Evolutionary conservation across 2,113 vertebrate species (phyloP).

Genomic region (Motacilla alba): DNA sequence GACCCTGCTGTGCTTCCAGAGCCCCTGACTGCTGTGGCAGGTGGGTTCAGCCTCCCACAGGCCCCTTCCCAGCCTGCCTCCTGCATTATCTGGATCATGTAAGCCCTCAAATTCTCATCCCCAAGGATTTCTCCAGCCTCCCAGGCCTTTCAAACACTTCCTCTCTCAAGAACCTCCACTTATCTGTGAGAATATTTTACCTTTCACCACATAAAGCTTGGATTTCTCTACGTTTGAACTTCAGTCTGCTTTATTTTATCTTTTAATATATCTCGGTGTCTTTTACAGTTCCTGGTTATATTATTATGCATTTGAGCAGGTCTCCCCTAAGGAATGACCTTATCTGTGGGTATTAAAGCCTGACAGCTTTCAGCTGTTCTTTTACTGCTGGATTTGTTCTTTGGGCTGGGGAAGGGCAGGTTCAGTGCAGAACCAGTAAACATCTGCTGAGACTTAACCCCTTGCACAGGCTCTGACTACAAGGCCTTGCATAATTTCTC

Average conservation of each 20-base stretch:
- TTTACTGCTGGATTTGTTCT: constrained; percentile 29
- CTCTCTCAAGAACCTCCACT: constrained; percentile 1
- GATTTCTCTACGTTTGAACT: constrained; percentile 21
- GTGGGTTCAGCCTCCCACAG: neutral
- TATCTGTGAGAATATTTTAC: constrained; percentile 12
- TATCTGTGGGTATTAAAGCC: constrained; percentile 39
- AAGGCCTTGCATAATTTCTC: neutral
- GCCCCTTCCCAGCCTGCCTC: neutral
- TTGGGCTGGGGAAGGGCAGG: neutral
- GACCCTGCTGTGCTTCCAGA: neutral
- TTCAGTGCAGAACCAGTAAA: neutral
- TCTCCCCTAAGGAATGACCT: constrained; percentile 40
- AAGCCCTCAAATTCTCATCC: neutral
- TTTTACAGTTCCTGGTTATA: constrained; percentile 7
- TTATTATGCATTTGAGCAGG: constrained; percentile 39
- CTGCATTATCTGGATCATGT: neutral
- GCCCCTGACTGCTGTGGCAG: neutral
- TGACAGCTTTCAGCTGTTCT: constrained; percentile 35
- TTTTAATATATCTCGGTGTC: neutral
- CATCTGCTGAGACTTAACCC: neutral
- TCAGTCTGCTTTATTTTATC: constrained; percentile 24
- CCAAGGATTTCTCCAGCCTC: neutral
- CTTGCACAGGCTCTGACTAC: neutral
- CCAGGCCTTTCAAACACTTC: neutral
- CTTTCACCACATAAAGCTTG: constrained; percentile 15